Evolutionary conservation across 2,888 invertebrate species (phyloP), one percentile per base, ranked within the genome.

Genomic region (Melangyna quadrimaculata): DNA sequence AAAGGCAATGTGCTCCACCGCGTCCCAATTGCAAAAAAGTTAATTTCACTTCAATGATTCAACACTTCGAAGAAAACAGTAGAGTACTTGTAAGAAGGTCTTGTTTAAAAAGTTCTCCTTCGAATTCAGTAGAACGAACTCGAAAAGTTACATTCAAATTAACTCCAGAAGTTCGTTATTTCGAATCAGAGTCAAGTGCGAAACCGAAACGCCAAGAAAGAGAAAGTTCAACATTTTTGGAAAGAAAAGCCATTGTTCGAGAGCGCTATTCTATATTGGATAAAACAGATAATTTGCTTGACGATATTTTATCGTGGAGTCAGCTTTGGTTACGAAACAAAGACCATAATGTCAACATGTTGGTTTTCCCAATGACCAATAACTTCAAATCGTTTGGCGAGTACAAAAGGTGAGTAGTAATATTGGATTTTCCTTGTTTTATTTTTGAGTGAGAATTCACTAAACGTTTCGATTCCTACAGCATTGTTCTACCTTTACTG

Each of bases 301-400:
- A 93, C 84, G 93, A 93, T 84, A 93, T 96, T 86, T 92, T 95
- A 6, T 88, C 73, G 2, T 96, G 96, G 96, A 94, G 94, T 88
- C 94, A 95, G 9, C 92, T 93, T 29, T 96, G 95, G 96, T 89
- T 96, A 3, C 91, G 93, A 75, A 94, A 94, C 87, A 94, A 94
- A 12, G 92, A 92, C 73, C 92, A 93, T 4, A 59, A 43, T 24
- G 10, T 61, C 1, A 87, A 89, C 1, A 93, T 94, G 29, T 90
- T 92, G 5, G 91, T 95, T 2, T 89, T 93, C 88, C 93, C 93
- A 5, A 93, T 95, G 88, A 92, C 94, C 17, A 93, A 93, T 88
- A 90, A 91, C 22, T 96, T 95, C 89, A 89, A 89, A 3, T 93
- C 92, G 59, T 94, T 94, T 88, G 91, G 92, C 10, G 94, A 95